Evolutionary conservation across 2,797 vertebrate genomes (phyloP), one percentile per base, ranked within the genome.

Genomic region (Meriones psammophilus): DNA sequence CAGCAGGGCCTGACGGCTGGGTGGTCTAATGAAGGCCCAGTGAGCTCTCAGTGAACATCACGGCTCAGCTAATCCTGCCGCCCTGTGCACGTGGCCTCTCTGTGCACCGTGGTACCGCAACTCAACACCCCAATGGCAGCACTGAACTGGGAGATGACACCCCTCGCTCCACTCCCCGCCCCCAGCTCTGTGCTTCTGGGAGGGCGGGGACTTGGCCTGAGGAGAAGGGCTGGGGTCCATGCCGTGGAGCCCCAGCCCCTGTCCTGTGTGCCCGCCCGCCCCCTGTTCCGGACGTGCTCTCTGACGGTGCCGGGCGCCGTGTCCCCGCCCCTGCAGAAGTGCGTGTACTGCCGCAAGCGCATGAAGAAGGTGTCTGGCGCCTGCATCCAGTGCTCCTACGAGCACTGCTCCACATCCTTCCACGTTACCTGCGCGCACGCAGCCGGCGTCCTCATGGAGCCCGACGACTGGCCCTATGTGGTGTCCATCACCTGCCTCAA

Each of bases 401-500:
- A 99, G 95, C 99, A 99, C 98, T 99, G 99, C 89, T 99, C 99
- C 98, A 99, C 99, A 0, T 99, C 99, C 78, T 99, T 99, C 98
- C 99, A 99, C 0, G 99, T 99, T 91, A 99, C 99, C 89, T 99
- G 99, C 0, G 99, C 99, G 0, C 99, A 99, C 3, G 99, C 99
- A 0, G 99, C 99, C 0, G 99, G 99, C 0, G 99, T 99, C 6
- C 98, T 99, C 94, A 99, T 99, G 99, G 99, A 98, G 88, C 99
- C 99, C 0, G 99, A 99, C 0, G 99, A 99, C 97, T 99, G 99
- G 99, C 99, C 99, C 10, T 99, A 99, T 0, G 99, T 99, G 0
- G 99, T 99, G 91, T 99, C 99, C 0, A 99, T 99, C 98, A 99
- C 99, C 85, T 99, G 99, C 98, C 99, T 99, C 98, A 99, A 98